These are phyloP conservation scores for Myotis myotis DNA, from an alignment of 2,797 vertebrate genomes.

Conservation along the genomic window DNA sequence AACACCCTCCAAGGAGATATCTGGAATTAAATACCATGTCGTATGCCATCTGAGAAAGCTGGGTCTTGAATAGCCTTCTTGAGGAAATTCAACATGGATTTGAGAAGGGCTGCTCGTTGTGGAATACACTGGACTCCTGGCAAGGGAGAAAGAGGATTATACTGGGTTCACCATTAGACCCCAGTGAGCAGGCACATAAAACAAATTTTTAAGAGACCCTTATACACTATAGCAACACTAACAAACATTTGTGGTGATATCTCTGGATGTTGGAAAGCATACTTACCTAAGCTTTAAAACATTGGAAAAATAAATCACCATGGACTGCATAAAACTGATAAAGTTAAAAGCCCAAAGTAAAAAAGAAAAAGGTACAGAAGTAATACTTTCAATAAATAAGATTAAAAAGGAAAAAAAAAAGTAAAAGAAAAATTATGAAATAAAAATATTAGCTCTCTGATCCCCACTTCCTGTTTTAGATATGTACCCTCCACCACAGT, in stretches of 20 bases:
- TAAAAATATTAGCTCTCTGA: slow-evolving; percentile 45
- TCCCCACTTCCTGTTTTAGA: neutral
- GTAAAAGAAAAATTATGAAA: neutral
- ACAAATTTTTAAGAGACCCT: slow-evolving; percentile 18
- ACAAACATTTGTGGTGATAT: slow-evolving; percentile 16
- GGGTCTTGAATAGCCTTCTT: slow-evolving; percentile 99
- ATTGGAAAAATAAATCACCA: slow-evolving; percentile 46
- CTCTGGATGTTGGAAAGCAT: slow-evolving; percentile 21
- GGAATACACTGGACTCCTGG: slow-evolving; percentile 97
- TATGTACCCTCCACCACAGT: neutral
- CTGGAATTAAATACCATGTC: slow-evolving; percentile 89
- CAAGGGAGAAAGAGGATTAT: slow-evolving; percentile 29
- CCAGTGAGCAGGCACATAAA: neutral
- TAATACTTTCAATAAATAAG: too few species aligned
- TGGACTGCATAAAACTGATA: slow-evolving; percentile 1
- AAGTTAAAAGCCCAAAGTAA: slow-evolving; percentile 44
- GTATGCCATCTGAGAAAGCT: slow-evolving; percentile 97
- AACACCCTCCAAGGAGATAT: neutral
- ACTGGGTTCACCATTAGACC: neutral
- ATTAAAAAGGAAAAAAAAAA: too few species aligned
- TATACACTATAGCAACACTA: slow-evolving; percentile 21
- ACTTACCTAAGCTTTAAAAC: slow-evolving; percentile 33
- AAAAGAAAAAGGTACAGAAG: neutral
- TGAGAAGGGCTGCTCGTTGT: slow-evolving; percentile 96
- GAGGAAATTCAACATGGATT: slow-evolving; percentile 98